Base-by-base conservation (phyloP, 1,140 invertebrate genomes). In the Sycophaga agraensis region DNA sequence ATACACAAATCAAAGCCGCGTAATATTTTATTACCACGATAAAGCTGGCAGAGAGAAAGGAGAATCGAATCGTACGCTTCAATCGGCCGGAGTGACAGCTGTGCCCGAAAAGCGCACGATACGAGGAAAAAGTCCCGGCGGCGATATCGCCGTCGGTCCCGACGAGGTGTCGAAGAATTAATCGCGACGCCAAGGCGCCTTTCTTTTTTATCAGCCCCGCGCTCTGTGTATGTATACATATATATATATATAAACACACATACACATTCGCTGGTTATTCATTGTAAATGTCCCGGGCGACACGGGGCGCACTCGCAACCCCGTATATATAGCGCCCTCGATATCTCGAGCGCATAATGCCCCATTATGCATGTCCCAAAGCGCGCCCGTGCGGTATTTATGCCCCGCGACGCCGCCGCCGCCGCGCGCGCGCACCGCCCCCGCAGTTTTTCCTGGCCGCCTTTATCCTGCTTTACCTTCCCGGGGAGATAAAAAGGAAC, bases 261-360 rank as follows among this genome's bases (percentile, higher is more conserved):
- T n/a, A n/a, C n/a, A n/a, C n/a, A n/a, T n/a, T n/a, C n/a, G n/a
- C 66, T 62, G 66, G 68, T 62, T 75, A 75, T 76, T 76, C 73
- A 68, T 70, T 65, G 72, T 73, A 71, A 76, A 74, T 76, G 74
- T 75, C 73, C 75, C 74, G 71, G 73, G 69, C 69, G n/a, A 75
- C 68, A 76, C 71, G 73, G 45, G 35, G 51, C 43, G 63, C 53
- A 63, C 35, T 39, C 16, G n/a, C 4, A 17, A 3, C 31, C 22
- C 4, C n/a, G 34, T 26, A 12, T 40, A 24, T 39, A n/a, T 22
- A 31, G 26, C 26, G 31, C 26, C 42, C 22, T 45, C 34, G 59
- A 61, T 53, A 54, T 53, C 49, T 45, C 49, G 22, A 16, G 58
- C 22, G 42, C 59, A 61, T 54, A 61, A 61, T 61, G 59, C 59